Base-by-base conservation (phyloP, 2,888 invertebrate genomes). In the Epinotia nisella region DNA sequence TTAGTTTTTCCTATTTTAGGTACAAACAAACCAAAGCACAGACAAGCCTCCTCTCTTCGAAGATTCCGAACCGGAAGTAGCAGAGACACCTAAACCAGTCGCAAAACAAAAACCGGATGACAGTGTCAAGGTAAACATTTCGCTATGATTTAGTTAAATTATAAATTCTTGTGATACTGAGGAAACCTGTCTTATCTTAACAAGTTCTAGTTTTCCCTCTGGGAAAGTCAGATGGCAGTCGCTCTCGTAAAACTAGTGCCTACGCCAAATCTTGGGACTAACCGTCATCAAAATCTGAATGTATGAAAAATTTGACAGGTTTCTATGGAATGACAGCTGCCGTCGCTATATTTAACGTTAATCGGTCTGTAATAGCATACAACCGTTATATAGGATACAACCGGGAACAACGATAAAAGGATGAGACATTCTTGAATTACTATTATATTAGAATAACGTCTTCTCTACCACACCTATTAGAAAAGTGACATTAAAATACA, bases 61-160 rank as follows among this genome's bases (percentile, higher is more conserved):
- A 0, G 80, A 82, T 9, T 77, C 83, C 0, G 82, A 86, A 62
- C 82, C 87, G 17, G 81, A 86, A 61, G 78, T 85, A 79, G 67
- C 62, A 24, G 66, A 24, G 1, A 65, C 39, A 51, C 53, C 65
- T 1, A 56, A n/a, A 2, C 61, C 67, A 21, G 49, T 24, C 4
- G 68, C 41, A 29, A 58, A 53, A 75, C 78, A 45, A n/a, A n/a
- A n/a, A 69, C 0, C 55, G 0, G 74, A 76, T 3, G 70, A 65
- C 64, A 70, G 21, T 70, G 15, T 77, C 2, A 80, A 80, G 76
- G 81, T 82, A 74, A 60, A 1, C 9, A 35, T 24, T 70, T 68
- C 39, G 35, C n/a, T 59, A 60, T 49, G 49, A 35, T 35, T 35
- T 35, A 35, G 35, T 35, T 35, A 35, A 35, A 35, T 35, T 35